Evolutionary conservation across 2,797 vertebrate species (phyloP), one percentile per base, ranked within the genome.

Genomic region (Muscicapa striata): DNA sequence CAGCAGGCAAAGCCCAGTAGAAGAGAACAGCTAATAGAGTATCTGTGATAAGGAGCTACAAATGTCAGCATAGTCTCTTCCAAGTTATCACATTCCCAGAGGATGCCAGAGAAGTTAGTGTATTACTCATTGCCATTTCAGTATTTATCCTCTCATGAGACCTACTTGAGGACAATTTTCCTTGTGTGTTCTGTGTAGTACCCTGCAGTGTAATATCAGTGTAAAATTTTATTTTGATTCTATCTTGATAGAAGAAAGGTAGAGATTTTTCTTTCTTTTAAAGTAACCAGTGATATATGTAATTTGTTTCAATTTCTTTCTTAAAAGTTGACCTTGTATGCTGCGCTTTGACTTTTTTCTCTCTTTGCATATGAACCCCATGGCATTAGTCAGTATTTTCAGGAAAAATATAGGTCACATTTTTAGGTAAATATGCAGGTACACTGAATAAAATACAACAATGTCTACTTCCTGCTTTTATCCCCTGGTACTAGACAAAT

Each of bases 31-130:
- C 86, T 95, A 97, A 96, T 96, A 94, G 70, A 72, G 89, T 90
- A 45, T 94, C 85, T 94, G 91, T 95, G 93, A 97, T 96, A 94
- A 96, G 81, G 72, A 94, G 84, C 94, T 95, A 84, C 80, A 93
- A 95, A 93, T 96, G 93, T 97, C 96, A 97, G 81, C 92, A 79
- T 27, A 95, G 91, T 68, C 85, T 93, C 68, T 87, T 93, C 41
- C 29, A 80, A 94, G 66, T 86, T 93, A 95, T 87, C 84, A n/a
- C 46, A 32, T 78, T 87, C 92, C 89, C 93, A 70, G 75, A 92
- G 84, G 87, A 92, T 76, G 48, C 38, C 69, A 69, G 87, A 52
- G 79, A 86, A 94, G 76, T 96, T 87, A 57, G 66, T 26, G 7
- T 67, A 87, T 93, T 94, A 62, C 62, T 91, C 78, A 69, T 38